Base-by-base conservation (phyloP, 2,888 invertebrate genomes). In the Protonemura montana region DNA sequence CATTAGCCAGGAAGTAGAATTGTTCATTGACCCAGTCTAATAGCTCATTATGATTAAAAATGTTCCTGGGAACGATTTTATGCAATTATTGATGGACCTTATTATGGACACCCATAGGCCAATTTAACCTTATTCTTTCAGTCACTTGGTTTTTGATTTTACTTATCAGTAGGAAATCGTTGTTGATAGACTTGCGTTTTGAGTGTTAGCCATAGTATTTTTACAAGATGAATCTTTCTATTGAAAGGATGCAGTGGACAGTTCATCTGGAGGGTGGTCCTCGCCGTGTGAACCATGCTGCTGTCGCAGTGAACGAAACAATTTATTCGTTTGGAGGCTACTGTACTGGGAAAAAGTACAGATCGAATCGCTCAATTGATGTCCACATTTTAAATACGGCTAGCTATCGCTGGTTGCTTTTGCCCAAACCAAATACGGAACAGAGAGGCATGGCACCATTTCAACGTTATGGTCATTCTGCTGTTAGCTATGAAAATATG, bases 251-350 rank as follows among this genome's bases (percentile, higher is more conserved):
- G 96, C 93, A 93, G 91, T 98, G 98, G 98, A 96, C 96, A 85
- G 94, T 96, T 42, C 95, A 95, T 90, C 92, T 98, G 88, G 97
- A 97, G 90, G 98, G 97, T 41, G 98, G 98, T n/a, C 98, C 98
- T 25, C 94, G 96, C 89, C 93, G 98, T 87, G 98, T 98, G 21
- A 98, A 98, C 91, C 98, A 98, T 93, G 97, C 98, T n/a, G 97
- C 97, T 5, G 97, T 96, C 29, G 93, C 94, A 87, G 94, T 97
- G 77, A 95, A 94, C 28, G 94, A 95, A 89, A 94, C 93, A 90
- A 96, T 98, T 88, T 98, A 95, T 91, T 96, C 97, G 0, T 98
- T 98, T 91, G 98, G 98, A 76, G 98, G 98, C 30, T 98, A 97
- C 90, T 97, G 97, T 90, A 96, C 97, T 0, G 95, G 95, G 13